A percentile compares a stretch with the other conserved stretches of the same genome.
Evolutionary conservation across 2,797 vertebrate genomes (phyloP).

Genomic region (Alcedo atthis): DNA sequence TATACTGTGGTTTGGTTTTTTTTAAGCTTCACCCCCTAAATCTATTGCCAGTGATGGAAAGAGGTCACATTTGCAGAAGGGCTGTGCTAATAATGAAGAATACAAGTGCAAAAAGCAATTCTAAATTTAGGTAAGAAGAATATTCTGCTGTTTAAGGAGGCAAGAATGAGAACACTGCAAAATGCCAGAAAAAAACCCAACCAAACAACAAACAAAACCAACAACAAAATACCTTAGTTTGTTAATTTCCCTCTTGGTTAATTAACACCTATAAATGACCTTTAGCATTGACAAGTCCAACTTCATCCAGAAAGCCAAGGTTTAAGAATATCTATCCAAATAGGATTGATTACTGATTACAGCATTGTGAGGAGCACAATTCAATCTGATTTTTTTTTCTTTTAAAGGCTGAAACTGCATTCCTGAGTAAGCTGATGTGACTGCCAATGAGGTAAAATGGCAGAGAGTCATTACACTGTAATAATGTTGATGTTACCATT

Average conservation of each 20-base stretch:
- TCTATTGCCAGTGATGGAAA: not conserved
- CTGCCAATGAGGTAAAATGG: constrained; percentile 17
- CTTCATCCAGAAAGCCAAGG: constrained; percentile 86
- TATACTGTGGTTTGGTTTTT: not conserved
- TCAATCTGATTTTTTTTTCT: constrained; percentile 8
- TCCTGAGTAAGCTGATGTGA: not conserved
- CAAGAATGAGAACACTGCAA: constrained; percentile 51
- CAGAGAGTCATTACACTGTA: not conserved
- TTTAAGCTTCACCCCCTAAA: not conserved
- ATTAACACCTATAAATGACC: constrained; percentile 87
- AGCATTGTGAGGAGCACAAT: constrained; percentile 31
- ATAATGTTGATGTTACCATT: not conserved
- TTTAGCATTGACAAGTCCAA: constrained; percentile 84
- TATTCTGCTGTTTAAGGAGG: not conserved
- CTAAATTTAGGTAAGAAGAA: not conserved
- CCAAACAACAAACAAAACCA: constrained; percentile 36
- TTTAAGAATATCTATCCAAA: constrained; percentile 84
- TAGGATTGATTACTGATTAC: constrained; percentile 83
- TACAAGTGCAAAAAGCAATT: not conserved
- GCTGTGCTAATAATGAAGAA: not conserved
- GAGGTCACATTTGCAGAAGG: not conserved
- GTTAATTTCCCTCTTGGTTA: constrained; percentile 88
- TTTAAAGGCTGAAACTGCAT: not conserved
- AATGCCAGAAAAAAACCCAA: constrained; percentile 78
- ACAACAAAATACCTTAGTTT: constrained; percentile 62